Evolutionary conservation across 2,888 invertebrate species (phyloP).

Genomic region (Smittia sp.): DNA sequence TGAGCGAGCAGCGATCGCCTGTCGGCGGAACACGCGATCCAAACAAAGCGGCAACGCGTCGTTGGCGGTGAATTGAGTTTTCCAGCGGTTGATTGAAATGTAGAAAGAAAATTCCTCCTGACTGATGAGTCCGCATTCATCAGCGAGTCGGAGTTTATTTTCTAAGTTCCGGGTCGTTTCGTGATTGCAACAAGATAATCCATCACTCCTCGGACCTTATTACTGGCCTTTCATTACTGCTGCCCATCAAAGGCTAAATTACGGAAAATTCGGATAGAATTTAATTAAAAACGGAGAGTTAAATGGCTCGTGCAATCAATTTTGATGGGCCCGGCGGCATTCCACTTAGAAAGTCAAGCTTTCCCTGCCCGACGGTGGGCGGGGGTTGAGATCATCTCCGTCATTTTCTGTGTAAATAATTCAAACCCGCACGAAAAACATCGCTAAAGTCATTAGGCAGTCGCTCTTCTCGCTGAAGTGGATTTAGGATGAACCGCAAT

Average conservation of each 20-base stretch:
- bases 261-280: neutral
- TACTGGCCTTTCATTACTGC: neutral
- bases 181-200: slow-evolving; percentile 1
- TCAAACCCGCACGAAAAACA: neutral
- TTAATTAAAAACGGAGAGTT: neutral
- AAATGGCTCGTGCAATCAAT: no score
- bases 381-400: neutral
- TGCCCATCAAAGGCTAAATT: neutral
- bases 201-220: neutral
- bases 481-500: neutral
- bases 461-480: neutral
- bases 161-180: neutral
- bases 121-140: no score
- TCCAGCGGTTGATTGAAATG: no score
- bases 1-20: no score
- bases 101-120: no score
- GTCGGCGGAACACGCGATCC: no score
- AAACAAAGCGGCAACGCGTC: no score
- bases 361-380: neutral
- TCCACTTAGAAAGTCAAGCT: neutral
- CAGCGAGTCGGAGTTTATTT: neutral
- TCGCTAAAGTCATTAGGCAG: neutral
- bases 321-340: no score
- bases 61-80: no score
- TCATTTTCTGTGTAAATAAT: neutral